Evolutionary conservation across 2,888 invertebrate species (phyloP).

Genomic region (Lathronympha strigana): DNA sequence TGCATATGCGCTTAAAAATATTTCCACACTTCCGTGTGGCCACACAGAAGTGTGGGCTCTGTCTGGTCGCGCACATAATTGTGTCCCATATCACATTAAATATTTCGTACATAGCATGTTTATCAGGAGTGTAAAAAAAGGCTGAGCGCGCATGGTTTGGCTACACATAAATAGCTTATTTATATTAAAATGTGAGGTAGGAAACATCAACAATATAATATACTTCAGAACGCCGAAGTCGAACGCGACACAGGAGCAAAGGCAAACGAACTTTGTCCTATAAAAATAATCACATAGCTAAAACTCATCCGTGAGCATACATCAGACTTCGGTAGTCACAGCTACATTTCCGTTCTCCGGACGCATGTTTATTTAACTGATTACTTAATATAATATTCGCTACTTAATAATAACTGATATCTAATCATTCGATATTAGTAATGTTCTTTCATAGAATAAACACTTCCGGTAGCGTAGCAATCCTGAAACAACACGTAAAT

Average conservation of each 20-base stretch:
- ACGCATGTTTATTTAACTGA: conserved; percentile 2
- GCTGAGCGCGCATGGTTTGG: no score
- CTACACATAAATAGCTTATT: not conserved
- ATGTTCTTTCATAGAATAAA: conserved; percentile 17
- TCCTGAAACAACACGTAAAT: conserved; percentile 5
- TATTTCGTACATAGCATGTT: no score
- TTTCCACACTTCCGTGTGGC: no score
- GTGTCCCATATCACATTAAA: no score
- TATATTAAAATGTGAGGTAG: not conserved
- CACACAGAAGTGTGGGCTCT: no score
- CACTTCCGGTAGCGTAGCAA: conserved; percentile 12
- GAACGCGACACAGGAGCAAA: not conserved
- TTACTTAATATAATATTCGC: not conserved
- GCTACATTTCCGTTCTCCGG: conserved; percentile 4
- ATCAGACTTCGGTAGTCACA: conserved; percentile 26
- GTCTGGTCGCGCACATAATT: no score
- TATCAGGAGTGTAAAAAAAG: no score
- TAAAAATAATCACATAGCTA: not conserved
- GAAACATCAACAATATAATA: not conserved
- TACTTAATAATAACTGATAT: conserved; percentile 10
- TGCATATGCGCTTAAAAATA: no score
- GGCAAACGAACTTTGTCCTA: not conserved
- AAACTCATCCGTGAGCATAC: conserved; percentile 7
- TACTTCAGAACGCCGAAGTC: not conserved
- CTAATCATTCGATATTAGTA: conserved; percentile 14